Conservation (phyloP, 2,888 invertebrate species). For the Drosophila paranaensis region DNA sequence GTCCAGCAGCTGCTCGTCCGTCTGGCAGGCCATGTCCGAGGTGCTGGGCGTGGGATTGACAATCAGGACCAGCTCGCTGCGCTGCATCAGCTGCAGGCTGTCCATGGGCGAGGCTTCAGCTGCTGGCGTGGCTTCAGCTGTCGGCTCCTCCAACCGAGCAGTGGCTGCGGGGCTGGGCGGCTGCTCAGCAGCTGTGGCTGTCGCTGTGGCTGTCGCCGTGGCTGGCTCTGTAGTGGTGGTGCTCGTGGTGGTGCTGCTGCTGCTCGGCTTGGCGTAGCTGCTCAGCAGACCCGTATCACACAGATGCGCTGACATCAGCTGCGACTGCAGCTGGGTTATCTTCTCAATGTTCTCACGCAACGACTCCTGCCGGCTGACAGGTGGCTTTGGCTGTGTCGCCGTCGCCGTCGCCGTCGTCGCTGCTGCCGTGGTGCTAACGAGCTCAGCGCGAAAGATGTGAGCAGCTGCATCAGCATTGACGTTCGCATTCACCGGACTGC, state of each 20-base stretch:
- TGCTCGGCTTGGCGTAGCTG: constrained; percentile 43
- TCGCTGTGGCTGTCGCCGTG: constrained; percentile 9
- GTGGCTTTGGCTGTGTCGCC: constrained; percentile 37
- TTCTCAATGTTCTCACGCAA: constrained; percentile 84
- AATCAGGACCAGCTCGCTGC: constrained; percentile 88
- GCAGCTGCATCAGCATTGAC: constrained; percentile 40
- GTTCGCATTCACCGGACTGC: constrained; percentile 60
- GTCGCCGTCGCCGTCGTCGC: constrained; percentile 42
- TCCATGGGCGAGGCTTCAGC: constrained; percentile 74
- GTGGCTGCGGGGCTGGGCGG: constrained; percentile 23
- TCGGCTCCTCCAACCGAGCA: constrained; percentile 2
- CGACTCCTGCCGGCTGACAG: constrained; percentile 83
- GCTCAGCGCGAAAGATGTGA: constrained; percentile 83
- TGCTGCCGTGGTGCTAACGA: constrained; percentile 82
- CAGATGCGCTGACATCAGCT: constrained; percentile 84
- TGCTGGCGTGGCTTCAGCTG: constrained; percentile 27
- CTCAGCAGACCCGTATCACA: constrained; percentile 72
- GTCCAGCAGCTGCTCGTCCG: constrained; percentile 85
- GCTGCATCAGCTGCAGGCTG: constrained; percentile 87
- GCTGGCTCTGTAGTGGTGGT: constrained; percentile 14
- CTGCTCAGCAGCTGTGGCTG: constrained; percentile 13
- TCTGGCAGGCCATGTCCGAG: constrained; percentile 87
- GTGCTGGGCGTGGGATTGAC: constrained; percentile 86
- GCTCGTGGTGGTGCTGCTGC: not conserved
- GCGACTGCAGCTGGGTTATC: constrained; percentile 84